Evolutionary conservation across 2,113 vertebrate genomes (phyloP), one percentile per base, ranked within the genome.

Genomic region (Neofelis nebulosa): DNA sequence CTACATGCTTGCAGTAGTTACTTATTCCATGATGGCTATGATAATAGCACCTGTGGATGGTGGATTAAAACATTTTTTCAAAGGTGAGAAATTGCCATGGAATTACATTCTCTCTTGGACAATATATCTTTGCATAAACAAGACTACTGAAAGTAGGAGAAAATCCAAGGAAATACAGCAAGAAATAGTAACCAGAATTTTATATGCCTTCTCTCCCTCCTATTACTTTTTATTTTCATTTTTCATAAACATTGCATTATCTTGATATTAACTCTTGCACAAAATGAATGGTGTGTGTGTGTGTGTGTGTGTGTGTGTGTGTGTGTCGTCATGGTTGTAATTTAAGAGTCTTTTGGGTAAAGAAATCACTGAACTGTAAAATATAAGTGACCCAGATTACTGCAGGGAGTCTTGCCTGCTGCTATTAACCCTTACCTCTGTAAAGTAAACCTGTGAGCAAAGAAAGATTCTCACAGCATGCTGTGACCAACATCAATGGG

Each of bases 331-430:
- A 8, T 65, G 76, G 68, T 4, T 93, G 7, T 52, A 94, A n/a
- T 36, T 4, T 38, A 96, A 96, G 11, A 25, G 36, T 80, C 33
- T 68, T 50, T 50, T 80, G 8, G 55, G 65, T 7, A 8, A 80
- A 87, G 2, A 63, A 83, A 63, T 98, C 50, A 96, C 19, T 63
- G 65, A 86, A 97, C 91, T 61, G 16, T 84, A 63, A 98, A 90
- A 94, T 50, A 74, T 57, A 50, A 94, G 68, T 92, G 93, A 89
- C 41, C 36, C 68, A 80, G 11, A 89, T 94, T 48, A 45, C 48
- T n/a, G 4, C 41, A 79, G 38, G 76, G 65, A 66, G 21, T 88
- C 69, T 29, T 90, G 10, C 21, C 31, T 88, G 41, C 36, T 84
- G 19, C 36, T 36, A 36, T 86, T 69, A 94, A 73, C 86, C 29